A percentile compares a stretch with the other conserved stretches of the same genome.
phyloP scores from a whole-genome alignment of 2,113 vertebrate species.

The Embiotoca jacksoni region DNA sequence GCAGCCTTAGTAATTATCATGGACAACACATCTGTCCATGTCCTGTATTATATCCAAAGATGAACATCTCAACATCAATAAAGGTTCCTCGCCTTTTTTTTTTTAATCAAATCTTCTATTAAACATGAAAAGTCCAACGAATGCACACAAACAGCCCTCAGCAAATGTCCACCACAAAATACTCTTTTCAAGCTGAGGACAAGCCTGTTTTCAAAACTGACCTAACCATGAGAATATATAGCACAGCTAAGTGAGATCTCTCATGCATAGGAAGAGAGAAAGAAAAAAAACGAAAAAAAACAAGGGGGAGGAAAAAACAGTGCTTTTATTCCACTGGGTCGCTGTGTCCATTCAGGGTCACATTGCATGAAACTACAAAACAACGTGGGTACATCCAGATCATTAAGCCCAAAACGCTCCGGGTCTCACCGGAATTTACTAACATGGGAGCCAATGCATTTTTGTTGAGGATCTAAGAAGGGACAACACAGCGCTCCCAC shows the following conservation, averaged over 20 bases:
- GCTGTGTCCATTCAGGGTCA: conserved; percentile 66
- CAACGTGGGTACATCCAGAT: conserved; percentile 54
- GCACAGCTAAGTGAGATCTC: conserved; percentile 68
- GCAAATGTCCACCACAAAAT: conserved; percentile 54
- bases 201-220: conserved; percentile 41
- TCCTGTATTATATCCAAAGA: no score
- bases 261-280: conserved; percentile 68
- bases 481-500: conserved; percentile 2
- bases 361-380: conserved; percentile 50
- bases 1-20: no score
- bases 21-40: no score
- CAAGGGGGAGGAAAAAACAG: conserved; percentile 2
- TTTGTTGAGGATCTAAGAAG: conserved; percentile 25
- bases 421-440: conserved; percentile 8
- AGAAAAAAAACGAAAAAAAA: conserved; percentile 21
- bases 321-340: conserved; percentile 58
- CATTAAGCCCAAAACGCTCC: conserved; percentile 46
- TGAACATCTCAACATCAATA: not conserved
- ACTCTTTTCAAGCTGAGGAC: conserved; percentile 47
- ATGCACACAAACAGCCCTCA: conserved; percentile 32
- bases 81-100: conserved; percentile 17
- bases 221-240: conserved; percentile 53
- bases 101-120: conserved; percentile 9
- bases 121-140: conserved; percentile 23
- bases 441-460: conserved; percentile 6